Evolutionary conservation across 2,888 invertebrate species (phyloP).

Genomic region (Polydrusus pterygomalis): DNA sequence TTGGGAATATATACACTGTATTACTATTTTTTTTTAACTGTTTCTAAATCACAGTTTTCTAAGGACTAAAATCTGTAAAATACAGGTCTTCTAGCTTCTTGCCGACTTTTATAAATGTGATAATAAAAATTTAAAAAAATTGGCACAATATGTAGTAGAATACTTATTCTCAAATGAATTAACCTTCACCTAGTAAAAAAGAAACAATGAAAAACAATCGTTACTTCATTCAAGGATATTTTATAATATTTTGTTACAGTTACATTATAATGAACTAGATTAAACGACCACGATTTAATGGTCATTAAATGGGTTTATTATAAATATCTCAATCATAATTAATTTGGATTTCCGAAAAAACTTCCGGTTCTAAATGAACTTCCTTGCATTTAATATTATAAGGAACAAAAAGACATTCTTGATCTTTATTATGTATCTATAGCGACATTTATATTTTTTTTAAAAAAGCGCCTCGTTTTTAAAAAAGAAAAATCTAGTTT

Average conservation of each 20-base stretch:
- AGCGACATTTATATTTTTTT: too few species aligned
- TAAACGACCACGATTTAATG: slow-evolving; percentile 1
- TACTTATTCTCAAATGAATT: slow-evolving; percentile 11
- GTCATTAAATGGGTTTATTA: slow-evolving; percentile 1
- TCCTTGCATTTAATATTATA: too few species aligned
- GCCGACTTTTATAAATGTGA: not conserved
- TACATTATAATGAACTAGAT: slow-evolving; percentile 28
- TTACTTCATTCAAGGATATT: slow-evolving; percentile 29
- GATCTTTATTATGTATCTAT: too few species aligned
- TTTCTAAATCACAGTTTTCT: too few species aligned
- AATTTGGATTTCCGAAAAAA: slow-evolving; percentile 2
- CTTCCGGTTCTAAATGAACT: too few species aligned
- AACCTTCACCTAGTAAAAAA: slow-evolving; percentile 34
- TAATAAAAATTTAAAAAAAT: too few species aligned
- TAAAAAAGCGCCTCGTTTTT: not conserved
- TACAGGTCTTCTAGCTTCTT: too few species aligned
- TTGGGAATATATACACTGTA: too few species aligned
- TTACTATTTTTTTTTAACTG: too few species aligned
- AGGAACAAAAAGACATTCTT: too few species aligned
- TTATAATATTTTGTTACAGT: slow-evolving; percentile 35
- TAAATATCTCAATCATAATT: too few species aligned
- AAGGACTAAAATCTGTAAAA: too few species aligned
- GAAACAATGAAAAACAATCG: slow-evolving; percentile 13
- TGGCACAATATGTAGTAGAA: not conserved
- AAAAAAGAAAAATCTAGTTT: not conserved